Evolutionary conservation across 2,113 vertebrate species (phyloP).

Genomic region (Setophaga petechia): DNA sequence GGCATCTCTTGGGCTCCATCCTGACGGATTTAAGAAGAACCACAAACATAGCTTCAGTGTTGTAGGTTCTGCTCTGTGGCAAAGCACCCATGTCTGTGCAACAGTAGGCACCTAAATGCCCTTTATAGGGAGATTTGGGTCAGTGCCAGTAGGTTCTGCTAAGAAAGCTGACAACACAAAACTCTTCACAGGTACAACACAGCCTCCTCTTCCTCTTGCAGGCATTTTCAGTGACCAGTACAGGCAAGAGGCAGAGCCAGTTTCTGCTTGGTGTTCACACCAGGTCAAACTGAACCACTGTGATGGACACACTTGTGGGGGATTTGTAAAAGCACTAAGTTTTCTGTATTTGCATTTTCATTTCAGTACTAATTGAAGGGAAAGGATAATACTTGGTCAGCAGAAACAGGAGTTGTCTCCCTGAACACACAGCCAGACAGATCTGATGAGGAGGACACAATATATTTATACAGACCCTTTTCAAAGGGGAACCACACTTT

Average conservation of each 20-base stretch:
- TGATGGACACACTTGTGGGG: background rate
- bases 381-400: slow-evolving; percentile 34
- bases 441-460: background rate
- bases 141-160: background rate
- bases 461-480: slow-evolving; percentile 17
- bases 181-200: background rate
- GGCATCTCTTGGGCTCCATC: background rate
- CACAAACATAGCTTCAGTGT: background rate
- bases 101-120: background rate
- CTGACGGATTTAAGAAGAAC: background rate
- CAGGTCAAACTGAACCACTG: background rate
- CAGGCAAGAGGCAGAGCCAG: background rate
- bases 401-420: slow-evolving; percentile 13
- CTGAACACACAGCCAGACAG: background rate
- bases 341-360: background rate
- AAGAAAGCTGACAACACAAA: background rate
- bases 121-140: background rate
- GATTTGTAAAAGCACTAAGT: background rate
- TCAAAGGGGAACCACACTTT: slow-evolving; percentile 29
- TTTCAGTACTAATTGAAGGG: background rate
- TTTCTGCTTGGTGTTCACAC: background rate
- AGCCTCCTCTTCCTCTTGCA: background rate
- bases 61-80: background rate
- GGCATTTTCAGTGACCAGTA: background rate
- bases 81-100: background rate